phyloP scores from a whole-genome alignment of 2,888 invertebrate species.

The Selenia dentaria region DNA sequence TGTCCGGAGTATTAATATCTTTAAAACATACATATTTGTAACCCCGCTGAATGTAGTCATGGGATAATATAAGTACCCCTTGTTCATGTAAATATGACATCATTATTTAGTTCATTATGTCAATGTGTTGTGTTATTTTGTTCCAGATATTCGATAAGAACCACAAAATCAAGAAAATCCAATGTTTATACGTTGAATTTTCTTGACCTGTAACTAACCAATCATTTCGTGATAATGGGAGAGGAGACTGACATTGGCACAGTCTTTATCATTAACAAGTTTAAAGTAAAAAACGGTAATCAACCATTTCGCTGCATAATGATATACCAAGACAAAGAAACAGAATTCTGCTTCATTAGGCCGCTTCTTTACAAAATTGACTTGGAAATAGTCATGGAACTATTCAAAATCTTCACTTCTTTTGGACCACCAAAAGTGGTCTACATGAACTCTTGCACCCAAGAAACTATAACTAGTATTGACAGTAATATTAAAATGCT shows the following conservation, averaged over 20 bases:
- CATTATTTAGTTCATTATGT: too few species aligned
- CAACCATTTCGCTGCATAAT: constrained; percentile 5
- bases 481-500: not conserved
- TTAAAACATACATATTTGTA: too few species aligned
- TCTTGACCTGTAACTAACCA: too few species aligned
- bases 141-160: too few species aligned
- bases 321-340: constrained; percentile 4
- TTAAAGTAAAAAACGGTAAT: not conserved
- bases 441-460: constrained; percentile 1
- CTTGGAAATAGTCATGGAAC: constrained; percentile 7
- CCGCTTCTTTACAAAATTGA: constrained; percentile 3
- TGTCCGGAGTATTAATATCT: too few species aligned
- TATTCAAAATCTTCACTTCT: constrained; percentile 9
- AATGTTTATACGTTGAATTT: too few species aligned
- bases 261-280: constrained; percentile 7
- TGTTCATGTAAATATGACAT: too few species aligned
- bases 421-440: constrained; percentile 1
- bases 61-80: too few species aligned
- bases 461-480: not conserved
- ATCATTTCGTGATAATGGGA: too few species aligned
- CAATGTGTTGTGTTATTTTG: too few species aligned
- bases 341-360: constrained; percentile 6
- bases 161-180: too few species aligned
- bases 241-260: not conserved
- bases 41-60: too few species aligned